Evolutionary conservation across 2,113 vertebrate genomes (phyloP), one percentile per base, ranked within the genome.

Genomic region (Pangasianodon gigas): DNA sequence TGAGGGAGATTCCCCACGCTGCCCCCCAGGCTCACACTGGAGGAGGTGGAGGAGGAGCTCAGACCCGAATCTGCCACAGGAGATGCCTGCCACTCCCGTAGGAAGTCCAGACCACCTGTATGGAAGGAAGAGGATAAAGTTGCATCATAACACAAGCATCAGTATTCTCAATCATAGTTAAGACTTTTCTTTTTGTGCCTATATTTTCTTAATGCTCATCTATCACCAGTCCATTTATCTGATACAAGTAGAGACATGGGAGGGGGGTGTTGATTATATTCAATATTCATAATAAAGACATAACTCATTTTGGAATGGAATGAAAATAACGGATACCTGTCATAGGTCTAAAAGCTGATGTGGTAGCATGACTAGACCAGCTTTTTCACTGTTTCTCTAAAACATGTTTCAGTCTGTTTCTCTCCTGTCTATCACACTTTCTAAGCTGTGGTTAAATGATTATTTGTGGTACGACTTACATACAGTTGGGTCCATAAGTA

Each of bases 31-130:
- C 98, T 99, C 94, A 97, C 97, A 84, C 98, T 99, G 92, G 98
- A 99, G 0, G 98, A 99, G 89, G 98, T 98, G 87, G 98, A 99
- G 52, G 98, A 98, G 91, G 98, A 99, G 91, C 98, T 98, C 88
- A 99, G 95, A 7, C 98, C 98, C 0, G 98, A 99, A 95, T 99
- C 98, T 24, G 96, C 97, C 84, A 98, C 97, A 0, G 98, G 98
- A 60, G 98, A 99, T 0, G 97, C 94, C 95, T 99, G 98, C 94
- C 98, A 96, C 94, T 99, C 98, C 83, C 98, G 94, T 90, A 99
- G 95, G 94, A 99, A 99, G 95, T 99, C 98, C 89, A 98, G 97
- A 69, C 97, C 96, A 92, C 97, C 98, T 99, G 94, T 48, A 85
- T 21, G 18, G 18, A 80, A 67, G 19, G 4, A n/a, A 52, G 44